Percentiles rank a stretch among this genome's conserved stretches.
Evolutionary conservation across 2,888 invertebrate species (phyloP).

Genomic region (Cerceris ruficornis): DNA sequence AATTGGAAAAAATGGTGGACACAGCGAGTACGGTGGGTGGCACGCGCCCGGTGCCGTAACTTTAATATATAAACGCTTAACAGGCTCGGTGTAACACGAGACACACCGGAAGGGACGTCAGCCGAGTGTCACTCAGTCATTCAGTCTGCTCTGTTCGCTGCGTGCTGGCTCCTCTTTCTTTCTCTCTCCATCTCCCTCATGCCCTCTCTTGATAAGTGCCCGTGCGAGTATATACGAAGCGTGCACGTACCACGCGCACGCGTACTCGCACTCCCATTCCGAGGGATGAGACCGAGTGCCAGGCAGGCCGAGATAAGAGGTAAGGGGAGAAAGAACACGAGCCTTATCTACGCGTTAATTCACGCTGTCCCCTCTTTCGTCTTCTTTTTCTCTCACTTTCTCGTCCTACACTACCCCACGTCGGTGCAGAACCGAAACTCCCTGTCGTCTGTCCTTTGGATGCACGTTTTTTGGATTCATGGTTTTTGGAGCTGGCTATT

Average conservation of each 20-base stretch:
- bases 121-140: constrained; percentile 79
- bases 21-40: constrained; percentile 72
- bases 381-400: not conserved
- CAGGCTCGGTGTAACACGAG: constrained; percentile 78
- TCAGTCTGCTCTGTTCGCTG: constrained; percentile 67
- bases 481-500: no score
- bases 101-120: constrained; percentile 80
- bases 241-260: constrained; percentile 49
- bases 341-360: constrained; percentile 55
- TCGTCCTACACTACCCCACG: not conserved
- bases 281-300: constrained; percentile 58
- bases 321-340: constrained; percentile 49
- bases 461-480: no score
- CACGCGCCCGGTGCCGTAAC: constrained; percentile 80
- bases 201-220: constrained; percentile 38
- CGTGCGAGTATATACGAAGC: constrained; percentile 43
- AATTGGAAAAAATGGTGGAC: constrained; percentile 44
- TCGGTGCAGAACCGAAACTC: no score
- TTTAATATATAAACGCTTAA: constrained; percentile 80
- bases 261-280: constrained; percentile 51
- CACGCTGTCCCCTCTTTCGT: constrained; percentile 7
- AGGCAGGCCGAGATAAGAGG: constrained; percentile 49
- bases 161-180: constrained; percentile 53
- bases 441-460: no score
- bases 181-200: constrained; percentile 22